Conservation (phyloP, 2,888 invertebrate species). For the Parelbella ahira region DNA sequence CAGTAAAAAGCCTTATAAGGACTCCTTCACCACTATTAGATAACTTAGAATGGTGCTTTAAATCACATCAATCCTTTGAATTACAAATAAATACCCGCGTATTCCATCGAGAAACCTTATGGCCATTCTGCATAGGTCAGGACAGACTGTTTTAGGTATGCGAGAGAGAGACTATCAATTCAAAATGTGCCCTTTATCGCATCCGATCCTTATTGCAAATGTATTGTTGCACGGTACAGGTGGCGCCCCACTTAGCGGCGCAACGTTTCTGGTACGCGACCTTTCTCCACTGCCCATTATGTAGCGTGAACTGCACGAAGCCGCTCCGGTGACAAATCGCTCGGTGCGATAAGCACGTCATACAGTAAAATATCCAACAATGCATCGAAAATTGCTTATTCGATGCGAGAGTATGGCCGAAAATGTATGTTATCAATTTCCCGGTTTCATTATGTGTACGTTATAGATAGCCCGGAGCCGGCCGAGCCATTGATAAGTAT, state of each 20-base stretch:
- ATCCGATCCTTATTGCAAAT: conserved; percentile 20
- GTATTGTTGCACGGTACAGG: conserved; percentile 24
- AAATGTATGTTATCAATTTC: conserved; percentile 34
- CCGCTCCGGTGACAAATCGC: conserved; percentile 19
- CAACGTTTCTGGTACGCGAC: conserved; percentile 50
- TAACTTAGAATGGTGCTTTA: conserved; percentile 28
- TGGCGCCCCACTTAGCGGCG: conserved; percentile 44
- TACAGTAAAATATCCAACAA: conserved; percentile 12
- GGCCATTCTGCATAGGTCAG: conserved; percentile 22
- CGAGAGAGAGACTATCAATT: conserved; percentile 22
- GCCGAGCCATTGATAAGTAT: conserved; percentile 31
- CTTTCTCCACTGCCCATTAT: conserved; percentile 57
- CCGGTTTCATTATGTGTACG: conserved; percentile 31
- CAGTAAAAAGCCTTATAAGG: conserved; percentile 35
- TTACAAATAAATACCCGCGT: conserved; percentile 22
- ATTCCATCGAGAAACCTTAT: conserved; percentile 17
- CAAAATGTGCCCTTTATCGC: conserved; percentile 21
- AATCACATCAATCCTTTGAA: conserved; percentile 25
- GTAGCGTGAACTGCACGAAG: conserved; percentile 51
- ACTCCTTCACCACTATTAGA: conserved; percentile 32
- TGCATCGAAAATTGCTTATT: conserved; percentile 21
- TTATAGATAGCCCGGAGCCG: conserved; percentile 37
- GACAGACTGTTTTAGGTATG: conserved; percentile 19
- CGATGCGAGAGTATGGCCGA: conserved; percentile 23
- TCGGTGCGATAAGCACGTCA: conserved; percentile 17